phyloP scores from a whole-genome alignment of 1,140 invertebrate genomes.

The Pararge aegeria region DNA sequence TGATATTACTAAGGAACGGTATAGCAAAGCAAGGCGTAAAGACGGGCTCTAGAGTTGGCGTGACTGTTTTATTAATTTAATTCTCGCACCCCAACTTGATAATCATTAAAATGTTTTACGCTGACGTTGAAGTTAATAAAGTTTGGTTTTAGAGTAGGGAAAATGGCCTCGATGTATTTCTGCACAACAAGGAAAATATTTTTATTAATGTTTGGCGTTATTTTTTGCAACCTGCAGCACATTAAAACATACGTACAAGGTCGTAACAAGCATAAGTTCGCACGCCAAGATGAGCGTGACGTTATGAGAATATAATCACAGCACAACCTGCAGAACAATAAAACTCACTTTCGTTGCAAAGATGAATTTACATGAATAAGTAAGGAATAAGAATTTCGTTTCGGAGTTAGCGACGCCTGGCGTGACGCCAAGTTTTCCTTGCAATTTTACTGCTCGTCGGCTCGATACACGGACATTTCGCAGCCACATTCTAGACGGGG shows the following conservation, averaged over 20 bases:
- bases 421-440: conserved; percentile 64
- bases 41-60: conserved; percentile 26
- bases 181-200: not conserved
- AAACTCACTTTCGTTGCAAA: conserved; percentile 40
- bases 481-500: conserved; percentile 55
- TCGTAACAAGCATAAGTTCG: conserved; percentile 3
- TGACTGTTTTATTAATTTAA: conserved; percentile 49
- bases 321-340: conserved; percentile 15
- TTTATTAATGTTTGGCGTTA: not conserved
- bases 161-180: not conserved
- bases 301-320: conserved; percentile 11
- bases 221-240: not conserved
- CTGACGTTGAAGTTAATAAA: conserved; percentile 11
- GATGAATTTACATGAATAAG: conserved; percentile 44
- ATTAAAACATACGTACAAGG: not conserved
- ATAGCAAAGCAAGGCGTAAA: conserved; percentile 18
- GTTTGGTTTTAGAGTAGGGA: not conserved
- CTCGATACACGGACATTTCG: conserved; percentile 59
- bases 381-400: conserved; percentile 65
- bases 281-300: conserved; percentile 16
- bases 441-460: conserved; percentile 58
- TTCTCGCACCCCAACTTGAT: conserved; percentile 26
- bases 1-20: conserved; percentile 30
- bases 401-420: conserved; percentile 50
- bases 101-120: conserved; percentile 30